A percentile compares a stretch with the other conserved stretches of the same genome.
phyloP scores from a whole-genome alignment of 2,797 vertebrate species.

The Tolypeutes matacus region DNA sequence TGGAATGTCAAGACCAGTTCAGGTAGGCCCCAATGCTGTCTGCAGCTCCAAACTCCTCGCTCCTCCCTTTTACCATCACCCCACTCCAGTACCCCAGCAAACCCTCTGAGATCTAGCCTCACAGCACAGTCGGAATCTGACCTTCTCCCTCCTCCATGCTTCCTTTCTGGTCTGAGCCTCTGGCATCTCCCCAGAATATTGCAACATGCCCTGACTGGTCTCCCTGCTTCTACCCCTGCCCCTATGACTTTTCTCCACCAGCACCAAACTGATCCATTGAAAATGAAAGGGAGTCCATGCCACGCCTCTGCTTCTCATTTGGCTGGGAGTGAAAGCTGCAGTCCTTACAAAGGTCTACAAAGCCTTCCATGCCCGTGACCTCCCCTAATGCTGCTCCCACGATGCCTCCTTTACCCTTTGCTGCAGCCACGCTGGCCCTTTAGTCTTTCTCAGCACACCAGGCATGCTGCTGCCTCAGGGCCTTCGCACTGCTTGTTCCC shows the following conservation, averaged over 20 bases:
- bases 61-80: neutral
- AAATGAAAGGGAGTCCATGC: neutral
- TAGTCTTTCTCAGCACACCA: neutral
- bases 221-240: neutral
- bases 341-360: neutral
- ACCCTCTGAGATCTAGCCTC: neutral
- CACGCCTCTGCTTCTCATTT: neutral
- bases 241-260: neutral
- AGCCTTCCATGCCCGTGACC: neutral
- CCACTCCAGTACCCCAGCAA: neutral
- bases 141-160: neutral
- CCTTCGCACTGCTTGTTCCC: neutral
- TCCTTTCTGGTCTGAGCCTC: neutral
- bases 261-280: too few species aligned
- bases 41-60: neutral
- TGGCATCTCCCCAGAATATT: too few species aligned
- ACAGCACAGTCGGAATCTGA: neutral
- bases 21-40: neutral
- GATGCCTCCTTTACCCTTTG: neutral
- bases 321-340: neutral
- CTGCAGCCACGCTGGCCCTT: neutral
- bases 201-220: accelerated
- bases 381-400: neutral
- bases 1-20: too few species aligned
- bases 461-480: neutral